A percentile compares a stretch with the other conserved stretches of the same genome.
phyloP scores from a whole-genome alignment of 2,888 invertebrate species.

The Rhaphigaster nebulosa region DNA sequence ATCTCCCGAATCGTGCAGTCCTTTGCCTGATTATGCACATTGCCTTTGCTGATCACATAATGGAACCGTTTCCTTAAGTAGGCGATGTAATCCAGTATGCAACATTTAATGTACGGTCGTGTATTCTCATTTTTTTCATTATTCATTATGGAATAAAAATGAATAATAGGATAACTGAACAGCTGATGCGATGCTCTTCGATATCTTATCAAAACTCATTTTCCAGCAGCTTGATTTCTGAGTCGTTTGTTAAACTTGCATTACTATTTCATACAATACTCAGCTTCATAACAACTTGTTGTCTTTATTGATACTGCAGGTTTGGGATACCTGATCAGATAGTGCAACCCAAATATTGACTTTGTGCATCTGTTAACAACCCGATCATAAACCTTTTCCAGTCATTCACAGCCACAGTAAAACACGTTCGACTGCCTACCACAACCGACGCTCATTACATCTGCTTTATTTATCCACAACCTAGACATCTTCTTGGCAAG shows the following conservation, averaged over 20 bases:
- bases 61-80: constrained; percentile 34
- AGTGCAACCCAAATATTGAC: too few species aligned
- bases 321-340: too few species aligned
- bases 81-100: constrained; percentile 10
- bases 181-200: not conserved
- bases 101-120: constrained; percentile 44
- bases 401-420: too few species aligned
- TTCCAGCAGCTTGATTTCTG: not conserved
- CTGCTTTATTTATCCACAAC: too few species aligned
- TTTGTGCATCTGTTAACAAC: too few species aligned
- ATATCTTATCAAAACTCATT: not conserved
- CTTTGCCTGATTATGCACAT: constrained; percentile 35
- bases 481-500: too few species aligned
- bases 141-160: not conserved
- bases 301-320: too few species aligned
- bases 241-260: not conserved
- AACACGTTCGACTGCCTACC: too few species aligned
- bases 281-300: too few species aligned
- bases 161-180: not conserved
- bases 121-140: not conserved
- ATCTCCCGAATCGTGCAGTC: not conserved
- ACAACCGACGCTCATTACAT: too few species aligned
- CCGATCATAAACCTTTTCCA: too few species aligned
- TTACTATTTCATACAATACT: not conserved
- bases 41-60: constrained; percentile 14